phyloP scores from a whole-genome alignment of 1,140 invertebrate genomes.

The Spodoptera litura region DNA sequence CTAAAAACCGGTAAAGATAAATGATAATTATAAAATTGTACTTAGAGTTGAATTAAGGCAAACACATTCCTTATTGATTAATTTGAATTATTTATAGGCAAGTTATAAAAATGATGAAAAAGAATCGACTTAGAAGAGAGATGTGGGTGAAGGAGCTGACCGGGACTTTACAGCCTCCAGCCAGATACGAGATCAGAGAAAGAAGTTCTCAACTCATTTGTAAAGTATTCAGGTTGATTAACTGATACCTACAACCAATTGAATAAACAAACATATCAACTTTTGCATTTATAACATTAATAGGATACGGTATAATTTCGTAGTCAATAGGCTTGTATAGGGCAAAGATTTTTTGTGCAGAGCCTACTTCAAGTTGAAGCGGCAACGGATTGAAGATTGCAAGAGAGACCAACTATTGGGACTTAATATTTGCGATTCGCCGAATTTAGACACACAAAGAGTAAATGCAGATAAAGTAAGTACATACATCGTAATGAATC shows the following conservation, averaged over 20 bases:
- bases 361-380: constrained; percentile 68
- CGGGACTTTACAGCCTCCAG: constrained; percentile 61
- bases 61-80: too few relatives aligned
- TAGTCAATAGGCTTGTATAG: too few relatives aligned
- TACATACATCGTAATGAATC: not conserved
- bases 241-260: too few relatives aligned
- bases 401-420: constrained; percentile 64
- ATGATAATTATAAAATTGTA: too few relatives aligned
- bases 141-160: constrained; percentile 70
- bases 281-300: too few relatives aligned
- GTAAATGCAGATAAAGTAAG: constrained; percentile 50
- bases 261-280: too few relatives aligned
- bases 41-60: too few relatives aligned
- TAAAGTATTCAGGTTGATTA: constrained; percentile 62
- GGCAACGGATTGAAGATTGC: constrained; percentile 58
- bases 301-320: too few relatives aligned
- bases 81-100: constrained; percentile 56
- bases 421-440: constrained; percentile 53
- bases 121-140: constrained; percentile 59
- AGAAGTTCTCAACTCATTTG: constrained; percentile 69
- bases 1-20: too few relatives aligned
- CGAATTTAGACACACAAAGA: constrained; percentile 24
- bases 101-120: constrained; percentile 51
- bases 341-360: constrained; percentile 49
- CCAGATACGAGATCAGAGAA: constrained; percentile 58